These are phyloP conservation scores for Protosalanx chinensis DNA, from an alignment of 2,797 vertebrate species.

Conservation along the genomic window DNA sequence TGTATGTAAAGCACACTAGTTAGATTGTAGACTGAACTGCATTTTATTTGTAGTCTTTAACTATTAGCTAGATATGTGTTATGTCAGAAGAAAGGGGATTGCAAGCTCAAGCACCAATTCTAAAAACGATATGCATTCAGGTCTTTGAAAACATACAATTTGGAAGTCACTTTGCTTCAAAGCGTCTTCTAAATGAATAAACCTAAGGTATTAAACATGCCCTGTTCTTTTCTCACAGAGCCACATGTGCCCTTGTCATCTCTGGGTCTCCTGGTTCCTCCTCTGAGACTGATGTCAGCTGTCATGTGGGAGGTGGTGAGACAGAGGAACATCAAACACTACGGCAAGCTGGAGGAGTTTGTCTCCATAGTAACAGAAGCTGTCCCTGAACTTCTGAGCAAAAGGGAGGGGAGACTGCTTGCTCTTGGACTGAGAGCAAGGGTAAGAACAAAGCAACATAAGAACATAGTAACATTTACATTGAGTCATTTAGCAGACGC, in stretches of 20 bases:
- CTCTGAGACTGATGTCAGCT: constrained; percentile 70
- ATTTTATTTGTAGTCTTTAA: no score
- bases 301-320: constrained; percentile 81
- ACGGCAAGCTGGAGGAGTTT: constrained; percentile 81
- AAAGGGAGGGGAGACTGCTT: constrained; percentile 78
- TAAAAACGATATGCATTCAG: no score
- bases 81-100: no score
- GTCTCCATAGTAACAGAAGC: constrained; percentile 77
- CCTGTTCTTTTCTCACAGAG: neutral
- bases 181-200: neutral
- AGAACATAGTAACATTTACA: no score
- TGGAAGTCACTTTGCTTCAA: no score
- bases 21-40: no score
- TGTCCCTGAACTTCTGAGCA: constrained; percentile 78
- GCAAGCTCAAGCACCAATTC: no score
- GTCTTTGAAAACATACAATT: neutral
- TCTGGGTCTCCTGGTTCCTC: neutral
- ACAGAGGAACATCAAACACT: constrained; percentile 72
- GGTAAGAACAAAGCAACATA: constrained; percentile 53
- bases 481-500: no score
- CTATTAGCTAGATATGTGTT: no score
- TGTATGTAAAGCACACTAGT: no score
- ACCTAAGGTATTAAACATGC: neutral
- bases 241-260: neutral
- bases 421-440: constrained; percentile 81